Base-by-base conservation (phyloP, 2,113 vertebrate species). In the Colinus virginianus region DNA sequence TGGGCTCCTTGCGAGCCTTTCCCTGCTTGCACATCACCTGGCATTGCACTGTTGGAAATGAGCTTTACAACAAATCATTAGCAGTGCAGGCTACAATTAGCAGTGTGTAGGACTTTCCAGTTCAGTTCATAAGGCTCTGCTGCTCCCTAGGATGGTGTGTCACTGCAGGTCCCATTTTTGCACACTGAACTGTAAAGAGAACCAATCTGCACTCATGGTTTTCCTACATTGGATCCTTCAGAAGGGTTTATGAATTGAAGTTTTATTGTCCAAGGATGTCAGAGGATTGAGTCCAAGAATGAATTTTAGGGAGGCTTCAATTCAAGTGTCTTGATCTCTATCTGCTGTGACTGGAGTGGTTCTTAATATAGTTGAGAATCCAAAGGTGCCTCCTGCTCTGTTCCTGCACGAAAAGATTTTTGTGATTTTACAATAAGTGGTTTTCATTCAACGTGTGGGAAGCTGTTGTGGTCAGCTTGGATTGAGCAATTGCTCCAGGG, bases 31-130 rank as follows among this genome's bases (percentile, higher is more conserved):
- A 64, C 8, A 3, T 81, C 70, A 5, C 19, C 14, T 0, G 0
- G 30, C 21, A 3, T 3, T 1, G 16, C 36, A 45, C 2, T 69
- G 68, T 63, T 42, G 34, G 62, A 42, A 19, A 21, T 6, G 59
- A 64, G 72, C 66, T 93, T 74, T 53, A 69, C 42, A 55, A 55
- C 59, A 19, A 55, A 19, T 3, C 1, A 5, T 62, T 66, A 36
- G 38, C 70, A 5, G 0, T 23, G 2, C 55, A 11, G 59, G 80
- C 13, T 62, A 3, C 0, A 0, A 14, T n/a, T 18, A 48, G 43
- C 34, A 20, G n/a, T 0, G 0, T 6, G 49, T 34, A 7, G n/a
- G 26, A 34, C 26, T 75, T 32, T 40, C 59, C 0, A 0, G 13
- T 56, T 45, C 0, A 0, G 62, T 79, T 46, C 0, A 1, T 38